Conservation (phyloP, 1,140 invertebrate species). For the Psilanteris sp. region DNA sequence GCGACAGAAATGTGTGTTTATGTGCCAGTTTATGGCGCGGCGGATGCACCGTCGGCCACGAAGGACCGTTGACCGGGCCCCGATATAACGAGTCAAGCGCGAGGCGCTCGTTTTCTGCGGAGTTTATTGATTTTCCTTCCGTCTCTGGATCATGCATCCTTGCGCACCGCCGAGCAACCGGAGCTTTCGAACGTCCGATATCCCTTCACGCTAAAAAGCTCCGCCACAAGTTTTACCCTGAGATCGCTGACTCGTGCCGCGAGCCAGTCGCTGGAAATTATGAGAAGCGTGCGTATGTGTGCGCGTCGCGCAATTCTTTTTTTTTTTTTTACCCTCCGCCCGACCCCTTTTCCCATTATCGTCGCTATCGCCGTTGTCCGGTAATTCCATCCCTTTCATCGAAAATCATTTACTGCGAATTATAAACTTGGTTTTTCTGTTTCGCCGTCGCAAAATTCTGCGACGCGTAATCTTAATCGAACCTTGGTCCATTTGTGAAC, state of each 20-base stretch:
- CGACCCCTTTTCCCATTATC: constrained; percentile 2
- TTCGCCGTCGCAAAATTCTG: too few species aligned
- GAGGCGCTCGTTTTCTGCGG: constrained; percentile 40
- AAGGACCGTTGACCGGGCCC: constrained; percentile 49
- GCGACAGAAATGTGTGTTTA: constrained; percentile 22
- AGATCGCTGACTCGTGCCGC: constrained; percentile 56
- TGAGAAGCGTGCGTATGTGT: constrained; percentile 22
- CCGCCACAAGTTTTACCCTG: constrained; percentile 56
- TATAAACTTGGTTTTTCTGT: too few species aligned
- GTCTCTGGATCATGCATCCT: constrained; percentile 65
- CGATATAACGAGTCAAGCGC: constrained; percentile 10
- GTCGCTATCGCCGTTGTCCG: neutral
- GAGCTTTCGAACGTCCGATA: constrained; percentile 57
- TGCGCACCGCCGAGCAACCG: constrained; percentile 62
- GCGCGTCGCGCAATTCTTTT: constrained; percentile 11
- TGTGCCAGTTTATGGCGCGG: constrained; percentile 16
- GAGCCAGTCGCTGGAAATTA: constrained; percentile 52
- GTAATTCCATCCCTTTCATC: neutral
- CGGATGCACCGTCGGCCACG: constrained; percentile 6
- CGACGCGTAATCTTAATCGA: too few species aligned
- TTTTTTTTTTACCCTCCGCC: constrained; percentile 16
- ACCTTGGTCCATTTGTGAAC: too few species aligned
- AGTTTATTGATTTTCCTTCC: constrained; percentile 61
- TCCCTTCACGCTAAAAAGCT: constrained; percentile 62
- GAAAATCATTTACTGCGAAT: constrained; percentile 17